Evolutionary conservation across 2,113 vertebrate genomes (phyloP), one percentile per base, ranked within the genome.

Genomic region (Urocolius indicus): DNA sequence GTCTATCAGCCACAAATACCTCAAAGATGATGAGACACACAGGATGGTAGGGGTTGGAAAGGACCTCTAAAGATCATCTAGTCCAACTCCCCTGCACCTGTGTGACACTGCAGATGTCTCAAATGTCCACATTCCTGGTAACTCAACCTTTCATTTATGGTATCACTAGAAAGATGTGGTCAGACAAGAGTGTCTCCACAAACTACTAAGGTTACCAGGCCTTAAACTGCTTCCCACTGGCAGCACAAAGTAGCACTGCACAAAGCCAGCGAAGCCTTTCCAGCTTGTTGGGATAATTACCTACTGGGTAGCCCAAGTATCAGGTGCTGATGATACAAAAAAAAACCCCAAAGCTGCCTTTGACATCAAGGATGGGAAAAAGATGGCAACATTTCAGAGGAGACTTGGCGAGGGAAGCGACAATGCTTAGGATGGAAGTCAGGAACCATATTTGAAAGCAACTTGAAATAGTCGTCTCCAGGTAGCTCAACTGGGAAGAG

Each of bases 291-390:
- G n/a, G 51, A 9, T 21, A n/a, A 58, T 32, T 32, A 57, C 23
- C 62, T 45, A 41, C n/a, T 26, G 29, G 21, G 32, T 13, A 58
- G 43, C 13, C 16, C 32, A 22, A 48, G 17, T 18, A 65, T 23
- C 5, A 5, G 9, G 29, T 46, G 27, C 32, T 58, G 24, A 41
- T 26, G 51, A 48, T 6, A 61, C 4, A 17, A 76, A 83, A 71
- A 57, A 46, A n/a, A n/a, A n/a, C n/a, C n/a, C 9, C 8, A 48
- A 43, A 76, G 11, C 30, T 2, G 0, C 0, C 48, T 48, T 77
- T 66, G 46, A 71, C 41, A 72, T 49, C 41, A 38, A 0, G 10
- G 38, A 57, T 32, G 5, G 48, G 8, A n/a, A 41, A 58, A 41
- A 65, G 26, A 5, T 27, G 12, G 41, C 46, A 82, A 41, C 41